Conservation (phyloP, 2,113 vertebrate species). For the Haemorhous mexicanus region DNA sequence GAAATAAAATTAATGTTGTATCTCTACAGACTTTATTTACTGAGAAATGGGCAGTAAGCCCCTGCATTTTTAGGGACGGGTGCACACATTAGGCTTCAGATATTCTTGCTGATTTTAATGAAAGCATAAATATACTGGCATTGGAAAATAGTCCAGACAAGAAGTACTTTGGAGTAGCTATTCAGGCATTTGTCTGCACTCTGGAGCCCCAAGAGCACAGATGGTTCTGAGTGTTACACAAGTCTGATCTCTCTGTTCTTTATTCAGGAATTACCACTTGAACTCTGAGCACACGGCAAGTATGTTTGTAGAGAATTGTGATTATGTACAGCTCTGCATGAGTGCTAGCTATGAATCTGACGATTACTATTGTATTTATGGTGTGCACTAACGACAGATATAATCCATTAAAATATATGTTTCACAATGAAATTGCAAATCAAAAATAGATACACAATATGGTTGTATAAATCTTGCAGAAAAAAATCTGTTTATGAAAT, state of each 20-base stretch:
- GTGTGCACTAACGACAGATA: slow-evolving; percentile 21
- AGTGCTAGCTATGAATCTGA: slow-evolving; percentile 41
- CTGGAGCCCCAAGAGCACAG: slow-evolving; percentile 20
- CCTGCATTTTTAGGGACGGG: background rate
- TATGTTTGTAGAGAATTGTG: slow-evolving; percentile 37
- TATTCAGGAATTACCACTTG: slow-evolving; percentile 52
- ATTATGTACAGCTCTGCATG: slow-evolving; percentile 45
- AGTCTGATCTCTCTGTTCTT: slow-evolving; percentile 57
- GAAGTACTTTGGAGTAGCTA: background rate
- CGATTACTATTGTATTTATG: slow-evolving; percentile 22
- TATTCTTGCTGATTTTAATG: background rate
- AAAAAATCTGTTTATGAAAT: slow-evolving; percentile 4
- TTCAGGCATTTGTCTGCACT: background rate
- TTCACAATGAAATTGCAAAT: background rate
- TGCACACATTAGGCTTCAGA: background rate
- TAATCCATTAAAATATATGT: background rate
- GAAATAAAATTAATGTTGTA: slow-evolving; percentile 47
- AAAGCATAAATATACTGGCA: background rate
- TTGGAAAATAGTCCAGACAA: background rate
- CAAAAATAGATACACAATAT: slow-evolving; percentile 31
- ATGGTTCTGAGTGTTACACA: slow-evolving; percentile 58
- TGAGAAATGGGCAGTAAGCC: background rate
- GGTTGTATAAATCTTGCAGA: background rate
- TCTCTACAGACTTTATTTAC: background rate
- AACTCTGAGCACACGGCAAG: slow-evolving; percentile 33